A percentile compares a stretch with the other conserved stretches of the same genome.
Evolutionary conservation across 2,888 invertebrate genomes (phyloP).

Genomic region (Dyspetes luteomarginatus): DNA sequence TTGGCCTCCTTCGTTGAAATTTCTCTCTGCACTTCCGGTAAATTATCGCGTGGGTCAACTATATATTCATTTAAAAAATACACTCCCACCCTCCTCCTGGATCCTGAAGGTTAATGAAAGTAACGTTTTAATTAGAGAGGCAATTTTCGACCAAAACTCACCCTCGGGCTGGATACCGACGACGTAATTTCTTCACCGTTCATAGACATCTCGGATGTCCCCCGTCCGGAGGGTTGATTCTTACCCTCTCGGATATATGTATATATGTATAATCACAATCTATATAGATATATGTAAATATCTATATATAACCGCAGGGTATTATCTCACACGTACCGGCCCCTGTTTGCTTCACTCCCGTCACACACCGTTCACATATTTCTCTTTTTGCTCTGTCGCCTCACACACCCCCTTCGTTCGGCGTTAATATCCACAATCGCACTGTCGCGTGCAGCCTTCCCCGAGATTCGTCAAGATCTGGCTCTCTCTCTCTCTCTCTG

Average conservation of each 20-base stretch:
- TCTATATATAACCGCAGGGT: background rate
- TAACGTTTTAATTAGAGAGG: background rate
- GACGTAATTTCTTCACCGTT: conserved; percentile 45
- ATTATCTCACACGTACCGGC: conserved; percentile 41
- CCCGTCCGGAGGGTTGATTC: conserved; percentile 25
- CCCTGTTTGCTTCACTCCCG: conserved; percentile 4
- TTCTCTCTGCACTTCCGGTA: background rate
- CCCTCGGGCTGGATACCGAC: conserved; percentile 46
- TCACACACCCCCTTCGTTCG: conserved; percentile 1
- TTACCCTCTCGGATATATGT: background rate
- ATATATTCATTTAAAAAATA: background rate
- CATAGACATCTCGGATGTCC: conserved; percentile 9
- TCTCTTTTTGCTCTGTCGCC: conserved; percentile 34
- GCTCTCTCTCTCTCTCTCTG: conserved; percentile 2
- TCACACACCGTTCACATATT: conserved; percentile 58
- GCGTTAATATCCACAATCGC: background rate
- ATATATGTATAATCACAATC: background rate
- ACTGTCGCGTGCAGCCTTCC: conserved; percentile 46
- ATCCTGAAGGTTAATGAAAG: conserved; percentile 28
- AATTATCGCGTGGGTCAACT: background rate
- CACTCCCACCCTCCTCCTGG: background rate
- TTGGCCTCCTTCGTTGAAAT: background rate
- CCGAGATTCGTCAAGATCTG: conserved; percentile 17
- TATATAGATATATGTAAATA: background rate
- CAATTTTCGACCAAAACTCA: conserved; percentile 38